Evolutionary conservation across 1,140 invertebrate genomes (phyloP).

Genomic region (Leptoteleia sp.): DNA sequence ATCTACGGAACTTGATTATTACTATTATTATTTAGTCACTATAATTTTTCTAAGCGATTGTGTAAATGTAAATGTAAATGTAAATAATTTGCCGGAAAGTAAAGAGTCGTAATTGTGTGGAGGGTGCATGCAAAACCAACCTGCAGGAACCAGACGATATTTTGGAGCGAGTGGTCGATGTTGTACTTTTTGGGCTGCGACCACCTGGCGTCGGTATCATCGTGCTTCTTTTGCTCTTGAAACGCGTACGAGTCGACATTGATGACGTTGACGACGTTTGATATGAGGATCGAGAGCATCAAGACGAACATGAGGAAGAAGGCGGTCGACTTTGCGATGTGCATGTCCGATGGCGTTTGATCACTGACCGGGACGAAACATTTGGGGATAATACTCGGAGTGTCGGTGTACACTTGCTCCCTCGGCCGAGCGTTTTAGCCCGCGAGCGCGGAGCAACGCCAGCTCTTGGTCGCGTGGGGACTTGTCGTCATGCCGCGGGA

Average conservation of each 20-base stretch:
- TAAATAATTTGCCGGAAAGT: too few species aligned
- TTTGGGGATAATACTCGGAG: too few species aligned
- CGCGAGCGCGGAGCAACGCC: not conserved
- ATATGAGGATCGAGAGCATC: constrained; percentile 82
- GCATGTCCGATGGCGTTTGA: constrained; percentile 75
- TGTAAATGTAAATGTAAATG: too few species aligned
- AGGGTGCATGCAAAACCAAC: too few species aligned
- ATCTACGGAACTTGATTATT: too few species aligned
- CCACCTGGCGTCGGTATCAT: constrained; percentile 47
- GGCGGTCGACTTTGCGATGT: constrained; percentile 79
- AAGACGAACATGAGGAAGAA: constrained; percentile 80
- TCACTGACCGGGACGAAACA: not conserved
- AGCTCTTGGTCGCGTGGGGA: not conserved
- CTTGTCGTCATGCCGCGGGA: too few species aligned
- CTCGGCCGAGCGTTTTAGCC: not conserved
- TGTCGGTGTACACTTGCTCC: too few species aligned
- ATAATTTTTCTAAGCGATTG: too few species aligned
- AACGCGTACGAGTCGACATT: constrained; percentile 76
- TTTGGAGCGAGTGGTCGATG: constrained; percentile 82
- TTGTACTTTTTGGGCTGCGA: constrained; percentile 75
- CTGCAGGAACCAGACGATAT: constrained; percentile 90
- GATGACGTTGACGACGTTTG: constrained; percentile 82
- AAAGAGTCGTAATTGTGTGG: too few species aligned
- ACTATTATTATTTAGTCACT: too few species aligned
- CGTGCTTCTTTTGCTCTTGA: constrained; percentile 41